Base-by-base conservation (phyloP, 1,140 invertebrate genomes). In the Acyrthosiphon pisum region DNA sequence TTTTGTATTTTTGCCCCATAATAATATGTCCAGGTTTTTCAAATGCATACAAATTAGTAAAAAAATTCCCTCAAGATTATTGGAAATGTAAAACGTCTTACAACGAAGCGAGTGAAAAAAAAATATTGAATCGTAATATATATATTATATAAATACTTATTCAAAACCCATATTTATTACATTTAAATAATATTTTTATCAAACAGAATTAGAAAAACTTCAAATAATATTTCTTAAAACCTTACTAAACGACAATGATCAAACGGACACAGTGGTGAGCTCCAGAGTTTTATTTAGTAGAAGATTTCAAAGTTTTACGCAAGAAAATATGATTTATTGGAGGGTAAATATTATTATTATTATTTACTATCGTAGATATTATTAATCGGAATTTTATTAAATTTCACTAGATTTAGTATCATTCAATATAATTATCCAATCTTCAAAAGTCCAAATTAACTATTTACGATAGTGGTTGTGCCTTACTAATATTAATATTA, bases 271-370 rank as follows among this genome's bases (percentile, higher is more conserved):
- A 37, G 35, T 84, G 37, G 91, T 92, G 11, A 92, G 91, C 48
- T 92, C 91, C 1, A 92, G 91, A 53, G 37, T 92, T 41, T 50
- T 92, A 26, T 92, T 92, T 35, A 56, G 30, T 18, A 35, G 91
- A 84, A n/a, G 23, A 37, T 92, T 84, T 53, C 91, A 92, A 50
- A 41, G 22, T 41, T 92, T 92, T 50, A 53, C 14, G 4, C 91
- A 84, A 92, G 91, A 92, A 53, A 92, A 84, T 4, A 92, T 84
- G 35, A 92, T 53, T 81, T 30, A 41, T 53, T 92, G 91, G 91
- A 84, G 91, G 23, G 91, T 92, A 91, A 91, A 56, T 46, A 46
- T 48, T 81, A 30, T 68, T 18, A 6, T 53, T 18, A 7, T 53
- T 18, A n/a, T n/a, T 18, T 53, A 26, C 26, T 60, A 60, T 30